phyloP scores from a whole-genome alignment of 2,113 vertebrate species.

The Diphyllodes magnificus region DNA sequence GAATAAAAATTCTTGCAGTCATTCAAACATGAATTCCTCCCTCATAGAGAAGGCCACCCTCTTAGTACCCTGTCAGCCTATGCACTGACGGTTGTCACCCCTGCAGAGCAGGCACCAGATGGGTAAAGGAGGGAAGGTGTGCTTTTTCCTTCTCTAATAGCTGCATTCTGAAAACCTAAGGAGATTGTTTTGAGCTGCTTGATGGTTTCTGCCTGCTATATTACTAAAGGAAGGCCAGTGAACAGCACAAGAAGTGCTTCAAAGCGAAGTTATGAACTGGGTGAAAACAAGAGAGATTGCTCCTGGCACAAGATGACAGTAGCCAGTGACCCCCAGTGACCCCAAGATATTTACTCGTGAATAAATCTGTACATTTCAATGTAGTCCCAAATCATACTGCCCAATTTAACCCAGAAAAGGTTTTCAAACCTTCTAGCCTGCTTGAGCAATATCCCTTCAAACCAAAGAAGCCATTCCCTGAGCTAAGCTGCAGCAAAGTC shows the following conservation, averaged over 20 bases:
- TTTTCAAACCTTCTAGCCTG: not conserved
- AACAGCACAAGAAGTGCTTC: not conserved
- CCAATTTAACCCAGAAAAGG: not conserved
- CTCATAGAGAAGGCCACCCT: not conserved
- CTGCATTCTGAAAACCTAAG: not conserved
- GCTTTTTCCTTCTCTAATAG: not conserved
- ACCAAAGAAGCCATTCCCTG: not conserved
- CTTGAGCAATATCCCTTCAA: not conserved
- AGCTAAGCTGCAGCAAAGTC: not conserved
- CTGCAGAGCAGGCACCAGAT: slow-evolving; percentile 4
- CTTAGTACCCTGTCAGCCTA: not conserved
- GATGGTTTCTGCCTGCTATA: not conserved
- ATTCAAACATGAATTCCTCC: not conserved
- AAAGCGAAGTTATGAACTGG: not conserved
- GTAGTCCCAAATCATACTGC: not conserved
- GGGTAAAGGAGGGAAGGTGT: not conserved
- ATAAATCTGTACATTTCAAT: not conserved
- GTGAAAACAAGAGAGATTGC: not conserved
- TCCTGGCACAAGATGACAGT: not conserved
- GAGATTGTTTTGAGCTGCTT: not conserved
- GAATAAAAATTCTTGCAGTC: not conserved
- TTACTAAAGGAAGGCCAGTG: not conserved
- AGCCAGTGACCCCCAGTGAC: not conserved
- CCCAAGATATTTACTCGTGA: not conserved
- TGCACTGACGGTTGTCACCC: not conserved